Base-by-base conservation (phyloP, 2,113 vertebrate species). In the Eira barbara region DNA sequence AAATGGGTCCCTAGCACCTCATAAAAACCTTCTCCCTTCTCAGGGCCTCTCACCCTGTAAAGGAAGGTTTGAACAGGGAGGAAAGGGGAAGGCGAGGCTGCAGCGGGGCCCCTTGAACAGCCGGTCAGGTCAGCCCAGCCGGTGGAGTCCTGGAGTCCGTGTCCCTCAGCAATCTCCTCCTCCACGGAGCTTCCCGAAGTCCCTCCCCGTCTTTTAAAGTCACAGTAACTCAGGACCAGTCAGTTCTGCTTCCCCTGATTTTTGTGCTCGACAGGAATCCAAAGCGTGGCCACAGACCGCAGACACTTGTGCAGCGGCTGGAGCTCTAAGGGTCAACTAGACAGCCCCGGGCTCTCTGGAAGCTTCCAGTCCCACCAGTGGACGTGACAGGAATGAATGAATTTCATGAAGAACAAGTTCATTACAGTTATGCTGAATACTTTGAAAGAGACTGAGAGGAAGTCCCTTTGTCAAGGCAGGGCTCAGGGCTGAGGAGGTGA, bases 1-100 rank as follows among this genome's bases (percentile, higher is more conserved):
- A 98, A 97, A 98, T 55, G 97, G 97, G 96, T 95, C 98, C 97
- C 98, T 97, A 98, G 98, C 97, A 98, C 97, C 95, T 89, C 65
- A 39, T 95, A 97, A 96, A 97, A 97, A 83, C 81, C 95, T 97
- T 96, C n/a, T 83, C 96, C 97, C 71, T 95, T 95, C 47, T 12
- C 65, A 80, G 92, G 96, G 97, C 97, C 96, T 97, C 97, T 97
- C 67, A 47, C 14, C 20, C 23, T 55, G n/a, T 13, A 67, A 49
- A 61, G 89, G 84, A 87, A 94, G 87, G 39, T 3, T 91, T 89
- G 69, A 87, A 81, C 49, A 59, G 93, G 57, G 88, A 97, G 59
- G 67, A 45, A 86, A 45, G 6, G 88, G 36, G 83, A 55, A 14
- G 0, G 7, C 63, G 74, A 94, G 47, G 49, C 36, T 97, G 49